A percentile compares a stretch with the other conserved stretches of the same genome.
Conservation (phyloP, 2,888 invertebrate genomes). For the Branchinecta sandiegonensis region DNA sequence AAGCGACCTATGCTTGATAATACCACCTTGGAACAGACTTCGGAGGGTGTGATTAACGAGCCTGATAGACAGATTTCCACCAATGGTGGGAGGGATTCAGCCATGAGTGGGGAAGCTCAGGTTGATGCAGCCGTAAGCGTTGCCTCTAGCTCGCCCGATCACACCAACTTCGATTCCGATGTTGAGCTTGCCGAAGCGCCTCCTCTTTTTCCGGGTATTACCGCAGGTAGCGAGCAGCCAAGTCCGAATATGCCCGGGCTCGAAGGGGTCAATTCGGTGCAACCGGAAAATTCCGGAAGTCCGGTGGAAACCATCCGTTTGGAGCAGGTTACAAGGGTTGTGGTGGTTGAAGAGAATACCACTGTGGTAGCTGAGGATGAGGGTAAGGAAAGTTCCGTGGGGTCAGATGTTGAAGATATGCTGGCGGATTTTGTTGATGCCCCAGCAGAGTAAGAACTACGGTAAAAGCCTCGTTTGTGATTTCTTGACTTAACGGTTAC, state of each 20-base stretch:
- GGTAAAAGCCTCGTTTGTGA: no score
- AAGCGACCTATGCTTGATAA: background rate
- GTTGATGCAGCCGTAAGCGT: background rate
- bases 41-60: background rate
- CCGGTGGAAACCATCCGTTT: background rate
- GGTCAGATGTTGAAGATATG: background rate
- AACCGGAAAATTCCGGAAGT: no score
- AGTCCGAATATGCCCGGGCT: background rate
- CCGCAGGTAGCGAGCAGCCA: background rate
- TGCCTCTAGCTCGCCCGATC: background rate
- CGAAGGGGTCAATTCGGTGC: no score
- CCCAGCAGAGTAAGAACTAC: background rate
- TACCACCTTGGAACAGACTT: background rate
- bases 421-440: constrained; percentile 1
- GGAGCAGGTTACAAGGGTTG: background rate
- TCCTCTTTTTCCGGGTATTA: background rate
- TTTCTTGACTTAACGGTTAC: no score
- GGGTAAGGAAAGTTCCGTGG: background rate
- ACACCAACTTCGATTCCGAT: constrained; percentile 11
- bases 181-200: background rate
- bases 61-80: background rate
- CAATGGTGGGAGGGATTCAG: no score
- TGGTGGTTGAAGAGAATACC: background rate
- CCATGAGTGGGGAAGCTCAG: background rate
- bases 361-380: background rate